Conservation (phyloP, 2,113 vertebrate genomes). For the Upupa epops region DNA sequence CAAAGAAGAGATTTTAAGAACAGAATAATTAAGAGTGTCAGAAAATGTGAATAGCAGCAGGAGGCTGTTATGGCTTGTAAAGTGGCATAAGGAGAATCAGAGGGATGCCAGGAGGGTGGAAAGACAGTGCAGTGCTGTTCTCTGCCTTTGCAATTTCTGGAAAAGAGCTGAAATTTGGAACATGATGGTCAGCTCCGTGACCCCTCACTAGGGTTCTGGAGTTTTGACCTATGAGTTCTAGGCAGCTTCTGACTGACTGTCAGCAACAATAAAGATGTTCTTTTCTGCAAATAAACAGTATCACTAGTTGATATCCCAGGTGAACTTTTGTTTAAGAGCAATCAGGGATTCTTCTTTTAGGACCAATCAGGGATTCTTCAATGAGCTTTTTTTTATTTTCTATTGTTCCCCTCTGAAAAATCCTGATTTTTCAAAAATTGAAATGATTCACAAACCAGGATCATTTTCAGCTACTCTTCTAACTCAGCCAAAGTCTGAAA, state of each 20-base stretch:
- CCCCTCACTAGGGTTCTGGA: neutral
- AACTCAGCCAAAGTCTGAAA: neutral
- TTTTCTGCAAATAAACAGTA: neutral
- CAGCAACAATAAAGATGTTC: neutral
- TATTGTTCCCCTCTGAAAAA: neutral
- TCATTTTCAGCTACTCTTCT: neutral
- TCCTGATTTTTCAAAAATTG: neutral
- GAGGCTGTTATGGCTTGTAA: neutral
- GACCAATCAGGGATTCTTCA: neutral
- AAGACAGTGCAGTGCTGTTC: neutral
- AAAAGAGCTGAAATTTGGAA: neutral
- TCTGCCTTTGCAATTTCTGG: neutral
- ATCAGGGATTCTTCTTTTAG: neutral
- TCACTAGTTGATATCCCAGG: neutral
- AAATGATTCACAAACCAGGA: neutral
- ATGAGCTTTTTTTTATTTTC: neutral
- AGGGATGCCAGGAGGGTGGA: neutral
- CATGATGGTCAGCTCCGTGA: neutral
- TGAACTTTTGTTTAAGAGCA: neutral
- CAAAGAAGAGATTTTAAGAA: neutral
- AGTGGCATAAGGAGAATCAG: constrained; percentile 1
- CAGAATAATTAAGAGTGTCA: constrained; percentile 4
- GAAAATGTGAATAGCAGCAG: neutral
- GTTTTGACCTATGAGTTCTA: neutral
- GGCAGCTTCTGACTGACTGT: neutral